phyloP scores from a whole-genome alignment of 2,797 vertebrate genomes.

The Anguilla marmorata region DNA sequence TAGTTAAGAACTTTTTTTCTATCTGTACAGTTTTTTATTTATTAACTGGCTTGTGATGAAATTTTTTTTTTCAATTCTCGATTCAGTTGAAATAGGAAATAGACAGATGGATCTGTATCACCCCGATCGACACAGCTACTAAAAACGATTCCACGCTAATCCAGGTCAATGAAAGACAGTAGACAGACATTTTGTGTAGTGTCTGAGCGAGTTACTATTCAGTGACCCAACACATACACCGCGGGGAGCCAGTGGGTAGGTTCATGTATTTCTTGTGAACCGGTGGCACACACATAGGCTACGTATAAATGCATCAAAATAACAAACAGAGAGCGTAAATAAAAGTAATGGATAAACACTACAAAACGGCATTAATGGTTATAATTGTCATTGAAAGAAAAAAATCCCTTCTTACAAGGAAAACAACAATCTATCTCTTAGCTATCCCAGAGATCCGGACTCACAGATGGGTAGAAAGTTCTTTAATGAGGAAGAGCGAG shows the following conservation, averaged over 20 bases:
- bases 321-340: neutral
- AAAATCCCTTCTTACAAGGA: neutral
- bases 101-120: no score
- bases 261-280: neutral
- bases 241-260: neutral
- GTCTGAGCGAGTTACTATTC: neutral
- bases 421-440: neutral
- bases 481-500: constrained; percentile 15
- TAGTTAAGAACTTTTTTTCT: no score
- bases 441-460: neutral
- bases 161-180: neutral
- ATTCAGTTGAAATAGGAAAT: no score
- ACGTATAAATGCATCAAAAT: neutral
- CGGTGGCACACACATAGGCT: no score
- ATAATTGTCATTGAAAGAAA: neutral
- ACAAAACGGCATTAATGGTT: neutral
- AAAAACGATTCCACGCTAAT: neutral
- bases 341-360: neutral
- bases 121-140: neutral
- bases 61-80: no score
- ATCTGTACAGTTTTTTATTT: no score
- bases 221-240: neutral
- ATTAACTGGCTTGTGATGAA: no score
- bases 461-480: neutral
- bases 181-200: neutral